phyloP scores from a whole-genome alignment of 2,888 invertebrate species.

The Lasioglossum leucozonium region DNA sequence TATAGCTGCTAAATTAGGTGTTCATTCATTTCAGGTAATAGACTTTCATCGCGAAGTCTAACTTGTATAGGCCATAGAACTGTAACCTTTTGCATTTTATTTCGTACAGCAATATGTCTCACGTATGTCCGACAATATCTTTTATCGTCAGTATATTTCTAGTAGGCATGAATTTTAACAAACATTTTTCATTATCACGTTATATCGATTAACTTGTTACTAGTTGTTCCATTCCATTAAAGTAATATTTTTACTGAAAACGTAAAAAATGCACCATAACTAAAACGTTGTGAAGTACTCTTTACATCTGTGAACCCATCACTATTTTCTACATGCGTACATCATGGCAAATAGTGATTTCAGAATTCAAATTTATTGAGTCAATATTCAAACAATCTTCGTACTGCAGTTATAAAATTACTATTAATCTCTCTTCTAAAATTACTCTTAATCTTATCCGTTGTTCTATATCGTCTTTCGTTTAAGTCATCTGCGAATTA shows the following conservation, averaged over 20 bases:
- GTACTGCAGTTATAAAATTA: background rate
- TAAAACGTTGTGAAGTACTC: conserved; percentile 14
- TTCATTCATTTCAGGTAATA: conserved; percentile 19
- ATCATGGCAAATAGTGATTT: background rate
- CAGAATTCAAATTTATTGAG: conserved; percentile 14
- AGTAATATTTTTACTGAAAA: conserved; percentile 19
- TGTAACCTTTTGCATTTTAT: background rate
- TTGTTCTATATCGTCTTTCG: background rate
- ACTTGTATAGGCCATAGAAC: conserved; percentile 11
- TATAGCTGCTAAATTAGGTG: conserved; percentile 30
- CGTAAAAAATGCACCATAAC: conserved; percentile 37
- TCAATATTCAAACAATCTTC: background rate
- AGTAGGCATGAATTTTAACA: conserved; percentile 11
- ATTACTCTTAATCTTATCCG: no score
- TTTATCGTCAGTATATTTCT: conserved; percentile 10
- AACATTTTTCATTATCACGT: background rate
- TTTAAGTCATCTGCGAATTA: background rate
- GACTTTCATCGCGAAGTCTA: conserved; percentile 23
- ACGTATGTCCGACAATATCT: conserved; percentile 20
- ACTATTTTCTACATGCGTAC: background rate
- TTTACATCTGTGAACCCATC: background rate
- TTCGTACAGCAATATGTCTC: background rate
- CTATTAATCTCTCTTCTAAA: background rate
- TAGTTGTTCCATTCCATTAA: conserved; percentile 5
- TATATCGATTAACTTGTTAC: background rate